Base-by-base conservation (phyloP, 2,797 vertebrate species). In the Synaphobranchus kaupii region DNA sequence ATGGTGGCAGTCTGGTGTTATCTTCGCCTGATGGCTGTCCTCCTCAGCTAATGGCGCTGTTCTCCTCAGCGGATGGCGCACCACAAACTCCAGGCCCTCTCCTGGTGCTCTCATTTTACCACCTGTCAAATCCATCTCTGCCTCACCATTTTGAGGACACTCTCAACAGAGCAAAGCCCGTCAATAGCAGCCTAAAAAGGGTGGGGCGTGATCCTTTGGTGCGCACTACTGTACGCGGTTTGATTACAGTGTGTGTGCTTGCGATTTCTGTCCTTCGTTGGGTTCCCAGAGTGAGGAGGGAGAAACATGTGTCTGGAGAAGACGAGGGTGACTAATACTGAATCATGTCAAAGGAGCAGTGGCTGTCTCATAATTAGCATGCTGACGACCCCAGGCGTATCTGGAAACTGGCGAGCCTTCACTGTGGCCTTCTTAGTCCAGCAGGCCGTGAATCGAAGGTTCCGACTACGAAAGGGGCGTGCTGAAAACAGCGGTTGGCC, bases 1-100 rank as follows among this genome's bases (percentile, higher is more conserved):
- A 92, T 89, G 91, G 90, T 92, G 91, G 91, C 85, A 90, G 81
- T 39, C 71, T 76, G 85, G 80, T 34, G 12, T 82, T 56, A 13
- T 31, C 76, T 7, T 12, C 13, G 81, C 28, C 73, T 34, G 73
- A 44, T 0, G 68, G 68, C 28, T 3, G 13, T 20, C 73, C 34
- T n/a, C n/a, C n/a, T n/a, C n/a, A n/a, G n/a, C n/a, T n/a, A n/a
- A 39, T 39, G 39, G 39, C 39, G 39, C 39, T 39, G 39, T 39
- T 39, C 39, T 39, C 52, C 50, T 25, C 81, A 5, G 20, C n/a
- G n/a, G 12, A 54, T 17, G n/a, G 15, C 2, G 15, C 81, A 28
- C 8, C 81, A 56, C 50, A 20, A 83, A n/a, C 52, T 44, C 0
- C 2, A 6, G 25, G 17, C 47, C 4, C 22, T n/a, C 48, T 54